Conservation (phyloP, 2,888 invertebrate genomes). For the Leptopilina syphax region DNA sequence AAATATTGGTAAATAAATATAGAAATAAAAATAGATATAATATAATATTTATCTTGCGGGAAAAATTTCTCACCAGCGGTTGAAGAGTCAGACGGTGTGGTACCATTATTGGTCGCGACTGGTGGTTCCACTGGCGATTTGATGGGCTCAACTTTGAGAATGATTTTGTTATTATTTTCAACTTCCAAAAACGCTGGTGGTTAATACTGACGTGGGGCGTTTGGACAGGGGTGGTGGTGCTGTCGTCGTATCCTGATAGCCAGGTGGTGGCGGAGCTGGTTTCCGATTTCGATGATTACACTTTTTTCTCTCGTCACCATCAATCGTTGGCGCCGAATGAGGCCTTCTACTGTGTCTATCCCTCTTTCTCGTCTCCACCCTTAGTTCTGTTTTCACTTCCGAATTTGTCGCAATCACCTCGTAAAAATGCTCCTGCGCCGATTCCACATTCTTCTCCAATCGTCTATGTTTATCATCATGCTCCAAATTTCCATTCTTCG, state of each 20-base stretch:
- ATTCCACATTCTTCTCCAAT: slow-evolving; percentile 56
- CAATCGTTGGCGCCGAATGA: slow-evolving; percentile 53
- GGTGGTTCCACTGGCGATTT: slow-evolving; percentile 48
- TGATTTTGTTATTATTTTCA: slow-evolving; percentile 56
- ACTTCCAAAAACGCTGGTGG: slow-evolving; percentile 52
- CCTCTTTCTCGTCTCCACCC: slow-evolving; percentile 43
- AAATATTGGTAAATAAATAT: no score
- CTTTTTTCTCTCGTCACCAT: slow-evolving; percentile 38
- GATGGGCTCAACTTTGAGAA: slow-evolving; percentile 52
- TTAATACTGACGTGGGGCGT: slow-evolving; percentile 44
- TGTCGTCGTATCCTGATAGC: slow-evolving; percentile 43
- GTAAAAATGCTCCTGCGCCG: slow-evolving; percentile 51
- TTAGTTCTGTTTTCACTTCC: slow-evolving; percentile 40
- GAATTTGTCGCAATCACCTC: slow-evolving; percentile 52
- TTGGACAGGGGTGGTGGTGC: slow-evolving; percentile 39
- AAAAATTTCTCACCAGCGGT: neutral
- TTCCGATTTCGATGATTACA: slow-evolving; percentile 49
- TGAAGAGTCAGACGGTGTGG: slow-evolving; percentile 53
- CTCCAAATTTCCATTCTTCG: slow-evolving; percentile 55
- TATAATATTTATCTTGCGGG: neutral
- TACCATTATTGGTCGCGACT: slow-evolving; percentile 57
- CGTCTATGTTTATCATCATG: slow-evolving; percentile 55
- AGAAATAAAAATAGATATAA: slow-evolving; percentile 30
- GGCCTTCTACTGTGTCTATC: slow-evolving; percentile 50
- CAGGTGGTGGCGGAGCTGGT: slow-evolving; percentile 49